Conservation (phyloP, 2,113 vertebrate genomes). For the Xerus inauris region DNA sequence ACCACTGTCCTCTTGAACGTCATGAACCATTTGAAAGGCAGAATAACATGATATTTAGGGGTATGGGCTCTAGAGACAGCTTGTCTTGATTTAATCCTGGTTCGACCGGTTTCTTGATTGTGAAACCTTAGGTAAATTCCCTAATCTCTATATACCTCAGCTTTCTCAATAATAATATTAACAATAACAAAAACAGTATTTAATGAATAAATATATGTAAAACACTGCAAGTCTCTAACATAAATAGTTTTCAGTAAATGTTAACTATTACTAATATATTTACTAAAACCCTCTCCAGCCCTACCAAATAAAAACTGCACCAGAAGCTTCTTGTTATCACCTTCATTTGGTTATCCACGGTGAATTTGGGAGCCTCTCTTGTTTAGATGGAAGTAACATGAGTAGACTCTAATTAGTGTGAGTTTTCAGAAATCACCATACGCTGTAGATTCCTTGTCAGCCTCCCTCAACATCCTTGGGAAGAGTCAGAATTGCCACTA, state of each 20-base stretch:
- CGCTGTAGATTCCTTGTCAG: background rate
- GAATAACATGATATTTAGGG: background rate
- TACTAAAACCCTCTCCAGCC: background rate
- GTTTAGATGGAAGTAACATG: background rate
- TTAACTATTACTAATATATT: background rate
- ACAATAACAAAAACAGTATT: background rate
- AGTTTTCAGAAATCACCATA: background rate
- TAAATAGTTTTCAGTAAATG: background rate
- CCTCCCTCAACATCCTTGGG: background rate
- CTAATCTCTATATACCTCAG: background rate
- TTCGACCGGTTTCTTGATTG: background rate
- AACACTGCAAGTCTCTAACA: background rate
- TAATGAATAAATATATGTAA: background rate
- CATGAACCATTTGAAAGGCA: background rate
- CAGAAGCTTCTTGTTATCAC: background rate
- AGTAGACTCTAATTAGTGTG: rapidly evolving
- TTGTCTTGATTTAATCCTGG: background rate
- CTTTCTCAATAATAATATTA: background rate
- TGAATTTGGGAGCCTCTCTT: background rate
- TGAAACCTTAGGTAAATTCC: background rate
- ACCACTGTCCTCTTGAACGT: background rate
- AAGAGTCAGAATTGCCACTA: background rate
- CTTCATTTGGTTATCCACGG: background rate
- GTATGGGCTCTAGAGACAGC: background rate
- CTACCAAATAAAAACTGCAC: background rate